A percentile compares a stretch with the other conserved stretches of the same genome.
phyloP scores from a whole-genome alignment of 2,888 invertebrate genomes.

The Cantharis lateralis region DNA sequence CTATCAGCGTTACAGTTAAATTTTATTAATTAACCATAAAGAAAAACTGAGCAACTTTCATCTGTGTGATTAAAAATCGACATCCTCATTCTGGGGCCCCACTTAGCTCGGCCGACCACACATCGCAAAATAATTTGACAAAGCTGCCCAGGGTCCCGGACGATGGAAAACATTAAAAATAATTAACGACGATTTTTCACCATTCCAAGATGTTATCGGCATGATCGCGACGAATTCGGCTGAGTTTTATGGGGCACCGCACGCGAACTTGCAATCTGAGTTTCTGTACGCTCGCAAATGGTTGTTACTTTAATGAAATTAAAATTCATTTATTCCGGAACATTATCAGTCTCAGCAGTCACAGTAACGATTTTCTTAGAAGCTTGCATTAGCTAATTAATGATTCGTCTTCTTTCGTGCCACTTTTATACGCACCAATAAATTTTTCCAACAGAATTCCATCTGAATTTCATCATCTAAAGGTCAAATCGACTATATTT shows the following conservation, averaged over 20 bases:
- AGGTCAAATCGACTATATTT: no score
- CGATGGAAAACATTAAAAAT: constrained; percentile 18
- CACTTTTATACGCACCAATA: background rate
- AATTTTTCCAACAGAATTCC: background rate
- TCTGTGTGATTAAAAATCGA: constrained; percentile 18
- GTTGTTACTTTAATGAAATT: constrained; percentile 56
- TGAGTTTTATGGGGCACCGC: constrained; percentile 35
- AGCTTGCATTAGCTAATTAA: constrained; percentile 55
- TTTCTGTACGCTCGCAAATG: constrained; percentile 49
- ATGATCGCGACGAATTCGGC: constrained; percentile 31
- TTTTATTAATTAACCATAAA: constrained; percentile 28
- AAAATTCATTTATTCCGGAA: constrained; percentile 57
- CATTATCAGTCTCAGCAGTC: constrained; percentile 48
- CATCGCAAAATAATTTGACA: background rate
- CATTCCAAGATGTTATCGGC: constrained; percentile 29
- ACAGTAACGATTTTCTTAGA: constrained; percentile 51
- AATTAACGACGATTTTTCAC: constrained; percentile 29
- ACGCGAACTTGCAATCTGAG: constrained; percentile 54
- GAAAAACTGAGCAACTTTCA: constrained; percentile 28
- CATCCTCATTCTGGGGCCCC: constrained; percentile 5
- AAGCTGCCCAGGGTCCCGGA: background rate
- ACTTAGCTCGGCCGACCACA: background rate
- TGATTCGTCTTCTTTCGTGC: constrained; percentile 30
- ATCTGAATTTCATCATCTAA: background rate
- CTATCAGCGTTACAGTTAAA: constrained; percentile 15